These are phyloP conservation scores for Sebastolobus altivelis DNA, from an alignment of 2,797 vertebrate genomes.

Conservation along the genomic window DNA sequence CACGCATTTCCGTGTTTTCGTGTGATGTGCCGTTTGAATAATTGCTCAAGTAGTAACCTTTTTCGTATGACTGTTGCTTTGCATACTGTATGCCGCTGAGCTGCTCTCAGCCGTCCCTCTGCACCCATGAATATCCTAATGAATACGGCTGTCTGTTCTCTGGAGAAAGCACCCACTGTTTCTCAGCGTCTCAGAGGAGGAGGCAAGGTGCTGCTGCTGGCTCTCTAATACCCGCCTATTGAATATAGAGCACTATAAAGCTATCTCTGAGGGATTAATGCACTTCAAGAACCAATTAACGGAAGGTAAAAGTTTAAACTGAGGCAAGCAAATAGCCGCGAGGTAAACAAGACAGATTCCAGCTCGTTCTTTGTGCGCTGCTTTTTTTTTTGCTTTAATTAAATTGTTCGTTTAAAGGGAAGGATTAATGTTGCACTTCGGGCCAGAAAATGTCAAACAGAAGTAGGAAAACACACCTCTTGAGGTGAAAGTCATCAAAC, in stretches of 20 bases:
- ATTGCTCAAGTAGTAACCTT: conserved; percentile 21
- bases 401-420: conserved; percentile 54
- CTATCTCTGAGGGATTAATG: conserved; percentile 73
- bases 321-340: conserved; percentile 72
- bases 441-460: conserved; percentile 22
- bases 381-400: conserved; percentile 53
- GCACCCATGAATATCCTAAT: conserved; percentile 70
- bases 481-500: conserved; percentile 20
- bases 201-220: conserved; percentile 72
- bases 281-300: conserved; percentile 79
- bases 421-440: conserved; percentile 49
- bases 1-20: not conserved
- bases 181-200: conserved; percentile 70
- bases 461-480: conserved; percentile 24
- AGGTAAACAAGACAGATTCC: conserved; percentile 62
- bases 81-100: conserved; percentile 63
- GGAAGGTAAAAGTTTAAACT: conserved; percentile 69
- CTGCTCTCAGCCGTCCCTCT: conserved; percentile 63
- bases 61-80: conserved; percentile 58
- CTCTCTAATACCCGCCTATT: conserved; percentile 61
- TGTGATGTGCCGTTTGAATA: conserved; percentile 22
- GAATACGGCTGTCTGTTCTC: conserved; percentile 81
- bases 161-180: conserved; percentile 83
- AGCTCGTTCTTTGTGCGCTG: conserved; percentile 13
- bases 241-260: conserved; percentile 68